Conservation (phyloP, 2,113 vertebrate genomes). For the Melanerpes aurifrons region DNA sequence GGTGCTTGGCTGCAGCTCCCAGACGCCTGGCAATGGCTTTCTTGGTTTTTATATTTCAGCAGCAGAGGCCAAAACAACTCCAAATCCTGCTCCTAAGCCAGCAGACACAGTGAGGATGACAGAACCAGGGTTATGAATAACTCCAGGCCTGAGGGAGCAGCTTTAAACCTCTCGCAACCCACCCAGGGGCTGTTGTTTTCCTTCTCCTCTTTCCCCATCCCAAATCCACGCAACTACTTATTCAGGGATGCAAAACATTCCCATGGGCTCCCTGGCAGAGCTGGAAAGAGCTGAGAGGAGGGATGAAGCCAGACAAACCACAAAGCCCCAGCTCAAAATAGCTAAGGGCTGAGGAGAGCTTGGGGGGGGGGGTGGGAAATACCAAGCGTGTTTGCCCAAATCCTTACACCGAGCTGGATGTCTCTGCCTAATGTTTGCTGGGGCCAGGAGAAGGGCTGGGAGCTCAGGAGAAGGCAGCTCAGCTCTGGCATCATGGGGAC, state of each 20-base stretch:
- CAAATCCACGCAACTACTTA: neutral
- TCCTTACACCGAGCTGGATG: neutral
- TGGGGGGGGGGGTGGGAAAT: neutral
- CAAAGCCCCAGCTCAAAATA: neutral
- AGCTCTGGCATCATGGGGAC: neutral
- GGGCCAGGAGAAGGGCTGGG: neutral
- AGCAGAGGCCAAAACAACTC: neutral
- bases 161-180: neutral
- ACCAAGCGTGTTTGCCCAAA: neutral
- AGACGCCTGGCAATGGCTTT: neutral
- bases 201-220: no score
- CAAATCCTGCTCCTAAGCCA: neutral
- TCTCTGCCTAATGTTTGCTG: fast-evolving
- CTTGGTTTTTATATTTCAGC: neutral
- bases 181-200: neutral
- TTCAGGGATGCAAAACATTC: neutral
- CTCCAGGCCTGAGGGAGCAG: neutral
- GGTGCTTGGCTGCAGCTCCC: neutral
- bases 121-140: no score
- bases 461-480: neutral
- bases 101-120: fast-evolving
- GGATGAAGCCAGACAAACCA: neutral
- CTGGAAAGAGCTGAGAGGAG: neutral
- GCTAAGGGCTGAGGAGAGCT: neutral
- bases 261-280: neutral